Conservation (phyloP, 2,888 invertebrate species). For the Clistopyga incitator region DNA sequence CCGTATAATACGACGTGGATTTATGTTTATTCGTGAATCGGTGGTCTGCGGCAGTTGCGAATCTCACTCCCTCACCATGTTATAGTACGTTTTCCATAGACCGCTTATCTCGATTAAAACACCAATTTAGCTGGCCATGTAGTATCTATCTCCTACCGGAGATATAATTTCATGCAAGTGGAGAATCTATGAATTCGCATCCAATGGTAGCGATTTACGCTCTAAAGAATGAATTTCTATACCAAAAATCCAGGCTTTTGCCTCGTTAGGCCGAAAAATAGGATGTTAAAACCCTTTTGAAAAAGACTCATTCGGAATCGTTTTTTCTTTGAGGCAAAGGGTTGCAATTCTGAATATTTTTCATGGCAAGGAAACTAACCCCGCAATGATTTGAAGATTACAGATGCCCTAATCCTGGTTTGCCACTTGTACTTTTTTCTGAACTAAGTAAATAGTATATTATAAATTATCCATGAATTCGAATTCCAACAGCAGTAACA, state of each 20-base stretch:
- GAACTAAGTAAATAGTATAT: too few species aligned
- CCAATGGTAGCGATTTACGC: slow-evolving; percentile 24
- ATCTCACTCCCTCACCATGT: slow-evolving; percentile 56
- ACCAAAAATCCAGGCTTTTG: slow-evolving; percentile 5
- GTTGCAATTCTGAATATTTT: neutral
- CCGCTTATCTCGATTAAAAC: slow-evolving; percentile 68
- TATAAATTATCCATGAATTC: neutral
- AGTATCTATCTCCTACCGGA: slow-evolving; percentile 49
- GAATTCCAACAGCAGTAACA: neutral
- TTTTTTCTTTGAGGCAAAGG: neutral
- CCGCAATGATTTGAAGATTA: too few species aligned
- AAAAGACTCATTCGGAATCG: neutral
- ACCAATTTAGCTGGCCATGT: slow-evolving; percentile 56
- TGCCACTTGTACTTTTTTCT: neutral
- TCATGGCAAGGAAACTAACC: neutral
- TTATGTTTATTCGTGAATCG: slow-evolving; percentile 66
- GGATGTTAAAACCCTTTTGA: neutral
- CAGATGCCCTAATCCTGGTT: too few species aligned
- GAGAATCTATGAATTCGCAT: slow-evolving; percentile 43
- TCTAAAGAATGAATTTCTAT: slow-evolving; percentile 28
- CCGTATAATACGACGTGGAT: slow-evolving; percentile 68
- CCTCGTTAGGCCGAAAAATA: slow-evolving; percentile 16
- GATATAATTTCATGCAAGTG: slow-evolving; percentile 45
- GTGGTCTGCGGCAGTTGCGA: slow-evolving; percentile 60
- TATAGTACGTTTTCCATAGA: slow-evolving; percentile 56